These are phyloP conservation scores for Cantharis flavilabris DNA, from an alignment of 2,888 invertebrate genomes.

Conservation along the genomic window DNA sequence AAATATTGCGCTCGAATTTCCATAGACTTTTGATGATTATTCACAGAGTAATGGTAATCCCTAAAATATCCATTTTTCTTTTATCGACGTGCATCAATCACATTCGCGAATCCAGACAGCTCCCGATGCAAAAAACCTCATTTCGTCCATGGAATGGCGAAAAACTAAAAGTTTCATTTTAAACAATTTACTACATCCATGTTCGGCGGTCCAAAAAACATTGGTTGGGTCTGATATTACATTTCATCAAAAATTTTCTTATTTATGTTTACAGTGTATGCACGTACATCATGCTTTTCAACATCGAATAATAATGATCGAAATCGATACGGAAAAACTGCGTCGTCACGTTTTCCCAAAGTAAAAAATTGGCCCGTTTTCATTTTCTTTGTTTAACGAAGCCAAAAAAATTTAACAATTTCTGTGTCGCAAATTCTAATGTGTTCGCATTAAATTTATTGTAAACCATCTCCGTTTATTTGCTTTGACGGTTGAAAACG, in stretches of 20 bases:
- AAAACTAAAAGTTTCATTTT: background rate
- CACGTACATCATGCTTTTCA: background rate
- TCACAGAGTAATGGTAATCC: background rate
- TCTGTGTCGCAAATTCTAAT: background rate
- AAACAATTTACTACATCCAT: background rate
- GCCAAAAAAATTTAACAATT: background rate
- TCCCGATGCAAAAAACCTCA: background rate
- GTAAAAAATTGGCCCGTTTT: background rate
- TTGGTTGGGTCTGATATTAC: background rate
- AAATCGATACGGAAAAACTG: background rate
- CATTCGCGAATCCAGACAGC: background rate
- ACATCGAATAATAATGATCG: background rate
- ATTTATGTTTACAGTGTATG: background rate
- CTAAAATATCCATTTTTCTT: background rate
- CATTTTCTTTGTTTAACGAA: background rate
- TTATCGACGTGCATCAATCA: background rate
- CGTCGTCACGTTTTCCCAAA: background rate
- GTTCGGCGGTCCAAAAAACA: background rate
- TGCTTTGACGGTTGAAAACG: background rate
- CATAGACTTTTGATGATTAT: background rate
- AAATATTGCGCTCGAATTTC: background rate
- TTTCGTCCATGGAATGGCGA: background rate
- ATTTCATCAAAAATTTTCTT: background rate
- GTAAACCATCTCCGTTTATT: background rate
- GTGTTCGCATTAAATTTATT: background rate